These are phyloP conservation scores for Acanthaster planci DNA, from an alignment of 35 echinoderm and acorn worm genomes.

Conservation along the genomic window DNA sequence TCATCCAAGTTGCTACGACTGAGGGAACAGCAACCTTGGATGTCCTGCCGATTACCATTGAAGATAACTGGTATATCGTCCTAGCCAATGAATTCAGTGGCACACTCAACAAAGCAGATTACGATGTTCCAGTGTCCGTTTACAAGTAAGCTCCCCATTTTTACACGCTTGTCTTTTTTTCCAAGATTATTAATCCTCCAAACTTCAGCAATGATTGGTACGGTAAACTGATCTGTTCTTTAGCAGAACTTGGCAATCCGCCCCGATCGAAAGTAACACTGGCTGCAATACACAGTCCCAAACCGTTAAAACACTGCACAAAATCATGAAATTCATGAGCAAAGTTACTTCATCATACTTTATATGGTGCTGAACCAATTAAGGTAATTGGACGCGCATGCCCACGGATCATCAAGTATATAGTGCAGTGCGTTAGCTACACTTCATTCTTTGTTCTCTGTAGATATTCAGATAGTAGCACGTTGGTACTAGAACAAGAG, in stretches of 20 bases:
- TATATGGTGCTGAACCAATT: neutral
- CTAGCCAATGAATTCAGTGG: slow-evolving; percentile 28
- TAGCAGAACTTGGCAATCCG: too few relatives aligned
- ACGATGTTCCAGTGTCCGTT: slow-evolving; percentile 30
- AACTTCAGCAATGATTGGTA: too few relatives aligned
- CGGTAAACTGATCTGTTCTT: too few relatives aligned
- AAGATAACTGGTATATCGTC: slow-evolving; percentile 16
- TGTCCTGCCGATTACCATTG: neutral
- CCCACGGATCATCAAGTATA: neutral
- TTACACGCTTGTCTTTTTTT: too few relatives aligned
- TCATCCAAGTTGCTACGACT: neutral
- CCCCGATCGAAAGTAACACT: too few relatives aligned
- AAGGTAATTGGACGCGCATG: neutral
- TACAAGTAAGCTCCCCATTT: slow-evolving; percentile 48
- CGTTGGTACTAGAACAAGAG: slow-evolving; percentile 8
- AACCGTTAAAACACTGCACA: too few relatives aligned
- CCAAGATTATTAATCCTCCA: too few relatives aligned
- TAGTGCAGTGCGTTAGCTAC: neutral
- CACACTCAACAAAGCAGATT: neutral
- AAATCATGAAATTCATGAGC: neutral
- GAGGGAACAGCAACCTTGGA: neutral
- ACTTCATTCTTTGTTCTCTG: neutral
- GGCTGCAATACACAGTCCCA: too few relatives aligned
- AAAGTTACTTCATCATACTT: neutral
- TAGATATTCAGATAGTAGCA: neutral